A percentile compares a stretch with the other conserved stretches of the same genome.
phyloP scores from a whole-genome alignment of 2,888 invertebrate genomes.

The Nezara viridula region DNA sequence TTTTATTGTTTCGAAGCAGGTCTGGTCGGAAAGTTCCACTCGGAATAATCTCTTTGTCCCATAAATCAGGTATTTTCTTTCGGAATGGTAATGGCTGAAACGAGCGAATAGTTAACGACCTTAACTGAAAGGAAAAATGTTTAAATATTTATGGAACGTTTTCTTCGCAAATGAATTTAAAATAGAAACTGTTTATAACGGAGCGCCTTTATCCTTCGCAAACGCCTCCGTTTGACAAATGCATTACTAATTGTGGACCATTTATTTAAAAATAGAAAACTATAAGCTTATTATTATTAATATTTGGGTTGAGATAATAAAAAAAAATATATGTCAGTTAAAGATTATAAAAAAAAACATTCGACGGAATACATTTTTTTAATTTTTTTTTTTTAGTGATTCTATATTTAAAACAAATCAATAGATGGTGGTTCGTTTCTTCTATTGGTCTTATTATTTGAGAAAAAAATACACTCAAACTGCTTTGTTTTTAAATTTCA shows the following conservation, averaged over 20 bases:
- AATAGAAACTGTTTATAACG: background rate
- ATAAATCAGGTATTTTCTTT: background rate
- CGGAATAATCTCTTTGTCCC: background rate
- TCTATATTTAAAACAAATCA: too few species aligned
- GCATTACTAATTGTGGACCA: background rate
- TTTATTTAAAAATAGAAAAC: background rate
- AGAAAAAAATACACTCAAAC: too few species aligned
- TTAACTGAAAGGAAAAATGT: slow-evolving; percentile 30
- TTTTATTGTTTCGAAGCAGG: background rate
- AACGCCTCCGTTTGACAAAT: background rate
- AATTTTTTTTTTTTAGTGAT: too few species aligned
- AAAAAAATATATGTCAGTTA: too few species aligned
- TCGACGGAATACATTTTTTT: too few species aligned
- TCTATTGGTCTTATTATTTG: too few species aligned
- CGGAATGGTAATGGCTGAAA: background rate
- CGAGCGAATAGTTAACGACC: background rate
- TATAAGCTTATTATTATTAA: too few species aligned
- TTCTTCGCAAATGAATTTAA: background rate
- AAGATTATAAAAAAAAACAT: too few species aligned
- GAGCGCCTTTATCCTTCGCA: background rate
- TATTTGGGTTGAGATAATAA: too few species aligned
- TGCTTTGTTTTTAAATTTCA: too few species aligned
- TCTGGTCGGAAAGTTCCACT: background rate
- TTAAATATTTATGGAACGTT: background rate
- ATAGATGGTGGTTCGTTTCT: too few species aligned